phyloP scores from a whole-genome alignment of 2,113 vertebrate species.

The Glaucidium brasilianum region DNA sequence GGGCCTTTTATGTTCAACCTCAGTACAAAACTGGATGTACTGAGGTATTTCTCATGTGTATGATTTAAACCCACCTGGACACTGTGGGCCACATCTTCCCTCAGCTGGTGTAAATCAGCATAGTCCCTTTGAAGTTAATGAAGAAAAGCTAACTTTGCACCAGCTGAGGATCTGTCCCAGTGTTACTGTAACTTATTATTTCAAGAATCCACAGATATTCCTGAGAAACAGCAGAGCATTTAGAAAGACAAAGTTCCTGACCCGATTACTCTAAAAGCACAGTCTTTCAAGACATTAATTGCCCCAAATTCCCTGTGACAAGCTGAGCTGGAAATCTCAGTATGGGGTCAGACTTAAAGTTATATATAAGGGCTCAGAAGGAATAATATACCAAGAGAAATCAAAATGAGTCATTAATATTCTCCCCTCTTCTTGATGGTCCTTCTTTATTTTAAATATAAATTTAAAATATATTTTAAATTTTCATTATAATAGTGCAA shows the following conservation, averaged over 20 bases:
- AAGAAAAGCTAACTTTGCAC: slow-evolving; percentile 47
- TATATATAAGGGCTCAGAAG: not conserved
- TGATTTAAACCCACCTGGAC: slow-evolving; percentile 59
- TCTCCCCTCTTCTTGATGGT: not conserved
- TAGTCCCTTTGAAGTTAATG: slow-evolving; percentile 64
- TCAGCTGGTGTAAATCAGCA: slow-evolving; percentile 67
- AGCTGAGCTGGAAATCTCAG: not conserved
- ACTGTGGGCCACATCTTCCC: slow-evolving; percentile 55
- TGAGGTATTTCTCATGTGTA: slow-evolving; percentile 59
- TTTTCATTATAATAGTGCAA: not conserved
- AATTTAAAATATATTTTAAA: not conserved
- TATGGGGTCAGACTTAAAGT: not conserved
- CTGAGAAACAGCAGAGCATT: slow-evolving; percentile 28
- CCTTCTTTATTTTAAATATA: not conserved
- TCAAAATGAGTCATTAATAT: not conserved
- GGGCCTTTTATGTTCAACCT: slow-evolving; percentile 59
- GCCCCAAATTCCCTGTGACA: slow-evolving; percentile 7
- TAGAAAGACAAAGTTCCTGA: slow-evolving; percentile 26
- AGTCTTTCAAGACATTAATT: slow-evolving; percentile 35
- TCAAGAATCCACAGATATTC: slow-evolving; percentile 30
- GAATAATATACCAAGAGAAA: not conserved
- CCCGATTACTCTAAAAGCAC: slow-evolving; percentile 23
- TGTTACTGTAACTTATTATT: slow-evolving; percentile 49
- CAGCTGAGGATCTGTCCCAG: slow-evolving; percentile 49
- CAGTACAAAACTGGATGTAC: slow-evolving; percentile 21